These are phyloP conservation scores for Onychorhynchus coronatus DNA, from an alignment of 2,113 vertebrate genomes.

Conservation along the genomic window DNA sequence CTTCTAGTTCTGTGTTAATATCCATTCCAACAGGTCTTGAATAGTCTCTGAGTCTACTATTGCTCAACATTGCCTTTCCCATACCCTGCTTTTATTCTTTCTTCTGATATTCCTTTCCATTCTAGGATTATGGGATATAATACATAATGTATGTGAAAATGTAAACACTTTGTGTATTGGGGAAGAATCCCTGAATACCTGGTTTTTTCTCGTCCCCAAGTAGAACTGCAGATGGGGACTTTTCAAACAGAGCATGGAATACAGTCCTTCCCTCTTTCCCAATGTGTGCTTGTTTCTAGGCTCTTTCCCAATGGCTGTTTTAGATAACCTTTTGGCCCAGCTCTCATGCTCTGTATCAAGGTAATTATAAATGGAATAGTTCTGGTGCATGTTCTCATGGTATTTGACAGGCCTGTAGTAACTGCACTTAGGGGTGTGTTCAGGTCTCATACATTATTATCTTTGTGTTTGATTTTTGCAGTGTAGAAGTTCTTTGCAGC, in stretches of 20 bases:
- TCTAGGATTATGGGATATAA: neutral
- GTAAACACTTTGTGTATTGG: neutral
- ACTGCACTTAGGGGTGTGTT: rapidly evolving
- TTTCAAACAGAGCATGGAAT: neutral
- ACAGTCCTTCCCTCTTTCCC: neutral
- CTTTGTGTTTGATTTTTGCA: neutral
- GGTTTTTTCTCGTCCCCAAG: neutral
- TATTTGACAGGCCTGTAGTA: neutral
- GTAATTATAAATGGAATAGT: neutral
- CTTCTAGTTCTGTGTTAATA: neutral
- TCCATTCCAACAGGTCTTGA: neutral
- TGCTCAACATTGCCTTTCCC: neutral
- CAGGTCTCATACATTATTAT: neutral
- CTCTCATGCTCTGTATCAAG: neutral
- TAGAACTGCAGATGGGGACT: neutral
- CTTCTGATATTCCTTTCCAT: neutral
- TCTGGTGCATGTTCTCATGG: neutral
- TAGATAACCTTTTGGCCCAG: neutral
- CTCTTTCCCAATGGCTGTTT: neutral
- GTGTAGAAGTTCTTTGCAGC: neutral
- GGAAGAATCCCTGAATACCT: neutral
- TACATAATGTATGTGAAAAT: neutral
- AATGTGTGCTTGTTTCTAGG: neutral
- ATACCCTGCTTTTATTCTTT: neutral
- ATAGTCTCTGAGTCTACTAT: neutral